Conservation (phyloP, 1,140 invertebrate species). For the Atta texana region DNA sequence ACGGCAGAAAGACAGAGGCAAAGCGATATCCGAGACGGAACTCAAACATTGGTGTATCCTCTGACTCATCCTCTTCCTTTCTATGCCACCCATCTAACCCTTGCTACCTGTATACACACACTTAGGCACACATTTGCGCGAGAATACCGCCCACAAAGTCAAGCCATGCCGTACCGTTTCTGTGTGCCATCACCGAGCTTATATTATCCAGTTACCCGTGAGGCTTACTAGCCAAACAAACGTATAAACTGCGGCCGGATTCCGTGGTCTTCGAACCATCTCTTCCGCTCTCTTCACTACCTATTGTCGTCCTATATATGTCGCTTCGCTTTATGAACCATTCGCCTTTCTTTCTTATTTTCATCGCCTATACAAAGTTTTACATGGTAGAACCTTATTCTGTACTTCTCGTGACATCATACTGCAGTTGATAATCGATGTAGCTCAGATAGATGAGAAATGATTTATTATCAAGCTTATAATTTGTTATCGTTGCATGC, state of each 20-base stretch:
- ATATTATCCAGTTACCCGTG: conserved; percentile 81
- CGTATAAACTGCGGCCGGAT: conserved; percentile 74
- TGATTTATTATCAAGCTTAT: conserved; percentile 24
- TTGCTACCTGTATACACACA: conserved; percentile 70
- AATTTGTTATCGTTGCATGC: not conserved
- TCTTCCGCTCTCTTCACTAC: not conserved
- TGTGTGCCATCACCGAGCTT: conserved; percentile 73
- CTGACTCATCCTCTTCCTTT: conserved; percentile 61
- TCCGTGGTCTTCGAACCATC: conserved; percentile 65
- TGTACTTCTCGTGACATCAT: not conserved
- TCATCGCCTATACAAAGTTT: not conserved
- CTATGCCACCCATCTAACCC: conserved; percentile 45
- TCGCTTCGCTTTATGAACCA: not conserved
- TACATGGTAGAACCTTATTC: not conserved
- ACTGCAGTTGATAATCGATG: conserved; percentile 15
- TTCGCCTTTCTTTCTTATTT: not conserved
- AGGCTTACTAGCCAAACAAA: conserved; percentile 81
- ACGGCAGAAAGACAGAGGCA: conserved; percentile 64
- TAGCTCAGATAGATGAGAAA: not conserved
- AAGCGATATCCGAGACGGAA: conserved; percentile 79
- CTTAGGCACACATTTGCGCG: conserved; percentile 76
- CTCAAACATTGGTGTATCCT: conserved; percentile 80
- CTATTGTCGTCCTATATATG: not conserved
- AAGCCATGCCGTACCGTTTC: conserved; percentile 64
- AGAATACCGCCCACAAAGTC: conserved; percentile 75